phyloP scores from a whole-genome alignment of 2,888 invertebrate genomes.

The Lobophora halterata region DNA sequence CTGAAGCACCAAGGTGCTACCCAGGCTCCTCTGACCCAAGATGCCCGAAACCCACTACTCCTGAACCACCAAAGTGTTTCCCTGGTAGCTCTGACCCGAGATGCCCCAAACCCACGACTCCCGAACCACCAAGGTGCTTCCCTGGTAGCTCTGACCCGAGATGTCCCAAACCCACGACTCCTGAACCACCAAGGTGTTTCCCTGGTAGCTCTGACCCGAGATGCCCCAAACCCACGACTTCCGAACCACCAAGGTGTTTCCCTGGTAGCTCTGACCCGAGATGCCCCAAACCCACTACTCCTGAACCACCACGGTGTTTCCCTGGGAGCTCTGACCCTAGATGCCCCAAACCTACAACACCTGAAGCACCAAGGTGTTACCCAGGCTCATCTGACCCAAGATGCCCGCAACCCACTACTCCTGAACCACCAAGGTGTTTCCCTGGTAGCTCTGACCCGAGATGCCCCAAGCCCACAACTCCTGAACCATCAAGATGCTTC shows the following conservation, averaged over 20 bases:
- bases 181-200: constrained; percentile 38
- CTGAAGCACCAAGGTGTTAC: constrained; percentile 35
- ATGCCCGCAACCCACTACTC: constrained; percentile 32
- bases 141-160: constrained; percentile 40
- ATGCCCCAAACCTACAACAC: constrained; percentile 38
- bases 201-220: constrained; percentile 39
- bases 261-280: constrained; percentile 47
- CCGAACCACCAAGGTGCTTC: constrained; percentile 37
- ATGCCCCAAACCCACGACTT: constrained; percentile 43
- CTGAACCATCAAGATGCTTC: constrained; percentile 14
- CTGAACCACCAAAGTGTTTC: constrained; percentile 38
- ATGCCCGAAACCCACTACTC: constrained; percentile 40
- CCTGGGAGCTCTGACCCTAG: constrained; percentile 44
- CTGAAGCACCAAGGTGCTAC: constrained; percentile 34
- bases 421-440: no score
- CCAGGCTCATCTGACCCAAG: constrained; percentile 30
- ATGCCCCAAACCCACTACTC: constrained; percentile 47
- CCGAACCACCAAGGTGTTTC: constrained; percentile 32
- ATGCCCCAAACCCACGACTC: constrained; percentile 45
- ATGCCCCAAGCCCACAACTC: constrained; percentile 35
- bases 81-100: constrained; percentile 36
- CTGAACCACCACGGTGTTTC: constrained; percentile 44
- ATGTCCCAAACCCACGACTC: constrained; percentile 41
- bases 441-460: no score
- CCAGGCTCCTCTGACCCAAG: constrained; percentile 33